These are phyloP conservation scores for Acrocephalus arundinaceus DNA, from an alignment of 2,113 vertebrate species.

Conservation along the genomic window DNA sequence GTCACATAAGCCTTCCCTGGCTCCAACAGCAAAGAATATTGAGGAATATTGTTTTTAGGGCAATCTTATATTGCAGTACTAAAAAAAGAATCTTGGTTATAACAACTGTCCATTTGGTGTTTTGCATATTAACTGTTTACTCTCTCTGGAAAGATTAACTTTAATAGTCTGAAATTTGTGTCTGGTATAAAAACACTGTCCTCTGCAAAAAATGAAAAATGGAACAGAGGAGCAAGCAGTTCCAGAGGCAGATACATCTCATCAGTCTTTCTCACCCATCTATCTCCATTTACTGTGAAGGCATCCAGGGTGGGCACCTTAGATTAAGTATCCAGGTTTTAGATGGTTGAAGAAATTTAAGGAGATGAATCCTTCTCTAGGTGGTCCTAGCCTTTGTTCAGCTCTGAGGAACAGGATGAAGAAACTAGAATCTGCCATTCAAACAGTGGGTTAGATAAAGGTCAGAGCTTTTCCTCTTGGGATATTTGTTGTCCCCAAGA, in stretches of 20 bases:
- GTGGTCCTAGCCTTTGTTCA: background rate
- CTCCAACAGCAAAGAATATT: background rate
- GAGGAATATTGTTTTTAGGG: background rate
- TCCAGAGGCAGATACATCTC: background rate
- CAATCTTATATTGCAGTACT: background rate
- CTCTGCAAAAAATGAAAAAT: background rate
- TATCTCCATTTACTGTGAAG: background rate
- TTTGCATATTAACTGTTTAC: background rate
- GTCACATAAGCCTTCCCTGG: background rate
- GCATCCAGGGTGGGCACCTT: background rate
- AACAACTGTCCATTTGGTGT: background rate
- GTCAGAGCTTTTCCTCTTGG: background rate
- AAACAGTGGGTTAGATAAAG: background rate
- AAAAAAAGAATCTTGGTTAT: background rate
- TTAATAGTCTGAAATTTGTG: background rate
- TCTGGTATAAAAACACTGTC: background rate
- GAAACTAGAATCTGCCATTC: background rate
- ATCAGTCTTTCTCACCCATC: background rate
- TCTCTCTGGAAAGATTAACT: background rate
- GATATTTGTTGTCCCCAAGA: background rate
- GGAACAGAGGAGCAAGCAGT: background rate
- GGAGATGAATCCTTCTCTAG: background rate
- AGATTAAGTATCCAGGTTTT: background rate
- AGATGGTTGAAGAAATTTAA: background rate
- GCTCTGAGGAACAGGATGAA: background rate